A percentile compares a stretch with the other conserved stretches of the same genome.
Conservation (phyloP, 2,888 invertebrate genomes). For the Alloplasta piceator region DNA sequence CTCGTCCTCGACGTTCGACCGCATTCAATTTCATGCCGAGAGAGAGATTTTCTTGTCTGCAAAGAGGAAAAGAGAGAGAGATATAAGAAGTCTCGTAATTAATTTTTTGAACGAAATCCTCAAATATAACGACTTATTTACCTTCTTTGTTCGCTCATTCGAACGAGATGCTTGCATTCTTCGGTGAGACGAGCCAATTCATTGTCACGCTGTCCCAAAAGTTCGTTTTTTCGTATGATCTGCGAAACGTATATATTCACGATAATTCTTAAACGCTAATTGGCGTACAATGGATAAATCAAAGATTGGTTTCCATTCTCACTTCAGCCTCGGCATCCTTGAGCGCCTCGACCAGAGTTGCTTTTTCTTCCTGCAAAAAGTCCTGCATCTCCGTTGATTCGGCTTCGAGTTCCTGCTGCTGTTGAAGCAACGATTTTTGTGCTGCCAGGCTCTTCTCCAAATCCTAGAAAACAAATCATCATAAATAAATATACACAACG, state of each 20-base stretch:
- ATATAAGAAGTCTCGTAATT: not conserved
- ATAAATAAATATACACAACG: conserved; percentile 33
- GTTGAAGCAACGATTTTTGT: conserved; percentile 88
- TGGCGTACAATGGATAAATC: too few relatives aligned
- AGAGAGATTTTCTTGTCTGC: conserved; percentile 87
- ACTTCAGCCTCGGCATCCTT: conserved; percentile 90
- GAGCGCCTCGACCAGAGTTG: conserved; percentile 90
- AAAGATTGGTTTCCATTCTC: too few relatives aligned
- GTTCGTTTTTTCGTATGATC: conserved; percentile 78
- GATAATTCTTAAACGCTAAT: too few relatives aligned
- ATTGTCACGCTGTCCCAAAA: conserved; percentile 84
- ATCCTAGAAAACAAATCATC: conserved; percentile 84
- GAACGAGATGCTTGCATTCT: conserved; percentile 91
- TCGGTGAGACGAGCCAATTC: conserved; percentile 88
- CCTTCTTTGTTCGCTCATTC: conserved; percentile 92
- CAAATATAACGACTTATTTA: conserved; percentile 77
- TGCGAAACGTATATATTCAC: conserved; percentile 51
- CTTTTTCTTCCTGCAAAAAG: conserved; percentile 94
- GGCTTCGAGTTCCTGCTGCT: conserved; percentile 90
- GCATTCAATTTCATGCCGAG: conserved; percentile 87
- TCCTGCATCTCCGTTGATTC: conserved; percentile 94
- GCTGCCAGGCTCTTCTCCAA: conserved; percentile 88
- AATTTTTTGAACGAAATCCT: too few relatives aligned
- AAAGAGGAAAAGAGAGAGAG: conserved; percentile 51
- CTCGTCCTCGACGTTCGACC: conserved; percentile 87